phyloP scores from a whole-genome alignment of 2,888 invertebrate genomes.

The Pherbina coryleti region DNA sequence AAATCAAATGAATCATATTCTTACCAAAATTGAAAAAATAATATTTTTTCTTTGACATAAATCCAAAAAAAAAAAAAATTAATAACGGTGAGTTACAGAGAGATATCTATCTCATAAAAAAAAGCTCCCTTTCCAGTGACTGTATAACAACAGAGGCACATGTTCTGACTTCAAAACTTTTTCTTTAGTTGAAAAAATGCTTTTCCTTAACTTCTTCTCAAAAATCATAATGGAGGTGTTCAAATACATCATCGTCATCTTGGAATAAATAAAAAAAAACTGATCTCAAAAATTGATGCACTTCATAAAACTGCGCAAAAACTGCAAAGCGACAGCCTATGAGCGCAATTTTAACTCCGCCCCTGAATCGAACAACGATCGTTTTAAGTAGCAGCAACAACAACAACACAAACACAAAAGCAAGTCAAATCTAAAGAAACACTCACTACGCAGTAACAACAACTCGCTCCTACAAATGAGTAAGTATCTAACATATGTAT shows the following conservation, averaged over 20 bases:
- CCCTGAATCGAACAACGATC: constrained; percentile 23
- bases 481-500: neutral
- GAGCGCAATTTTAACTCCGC: constrained; percentile 5
- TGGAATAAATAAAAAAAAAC: neutral
- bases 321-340: neutral
- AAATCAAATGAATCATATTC: no score
- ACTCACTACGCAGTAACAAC: neutral
- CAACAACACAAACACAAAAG: constrained; percentile 13
- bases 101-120: no score
- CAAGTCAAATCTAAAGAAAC: neutral
- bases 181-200: neutral
- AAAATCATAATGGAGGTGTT: neutral
- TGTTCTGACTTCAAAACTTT: neutral
- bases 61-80: no score
- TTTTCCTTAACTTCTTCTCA: neutral
- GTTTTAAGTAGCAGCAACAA: neutral
- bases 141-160: no score
- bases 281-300: constrained; percentile 2
- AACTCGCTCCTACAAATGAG: neutral
- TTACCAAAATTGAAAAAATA: no score
- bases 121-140: no score
- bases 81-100: no score
- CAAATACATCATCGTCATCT: neutral
- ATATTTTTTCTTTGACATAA: no score
- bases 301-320: neutral